Evolutionary conservation across 2,888 invertebrate species (phyloP).

Genomic region (Syritta pipiens): DNA sequence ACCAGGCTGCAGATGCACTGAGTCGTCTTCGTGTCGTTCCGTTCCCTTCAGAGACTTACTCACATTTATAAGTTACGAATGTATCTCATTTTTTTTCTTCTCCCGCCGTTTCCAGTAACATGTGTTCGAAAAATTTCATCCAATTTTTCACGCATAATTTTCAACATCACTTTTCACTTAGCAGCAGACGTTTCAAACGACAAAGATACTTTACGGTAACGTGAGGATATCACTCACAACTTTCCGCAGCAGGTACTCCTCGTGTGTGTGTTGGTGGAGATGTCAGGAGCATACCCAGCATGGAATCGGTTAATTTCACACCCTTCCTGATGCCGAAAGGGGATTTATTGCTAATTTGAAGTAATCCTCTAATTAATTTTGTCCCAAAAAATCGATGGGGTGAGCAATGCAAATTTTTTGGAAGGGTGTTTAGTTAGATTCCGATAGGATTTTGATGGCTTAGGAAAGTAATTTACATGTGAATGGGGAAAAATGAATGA

Average conservation of each 20-base stretch:
- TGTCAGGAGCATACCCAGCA: neutral
- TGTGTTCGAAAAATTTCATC: constrained; percentile 29
- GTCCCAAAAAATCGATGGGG: neutral
- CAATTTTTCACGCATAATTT: constrained; percentile 33
- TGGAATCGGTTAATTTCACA: neutral
- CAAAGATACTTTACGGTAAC: neutral
- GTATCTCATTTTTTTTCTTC: neutral
- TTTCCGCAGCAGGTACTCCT: neutral
- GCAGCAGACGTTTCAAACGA: too few relatives aligned
- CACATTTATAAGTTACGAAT: too few relatives aligned
- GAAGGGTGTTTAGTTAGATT: too few relatives aligned
- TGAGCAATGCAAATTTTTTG: too few relatives aligned
- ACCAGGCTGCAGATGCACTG: too few relatives aligned
- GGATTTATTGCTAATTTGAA: neutral
- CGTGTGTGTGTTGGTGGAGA: neutral
- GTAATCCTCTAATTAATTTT: constrained; percentile 7
- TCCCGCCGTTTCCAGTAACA: constrained; percentile 26
- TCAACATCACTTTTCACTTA: constrained; percentile 42
- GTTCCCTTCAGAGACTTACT: too few relatives aligned
- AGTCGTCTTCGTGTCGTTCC: too few relatives aligned
- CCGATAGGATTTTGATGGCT: too few relatives aligned
- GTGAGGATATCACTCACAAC: neutral
- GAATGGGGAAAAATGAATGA: too few relatives aligned
- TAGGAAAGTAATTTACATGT: too few relatives aligned
- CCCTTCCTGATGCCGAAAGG: neutral